Base-by-base conservation (phyloP, 2,888 invertebrate species). In the Cotesia congregata region DNA sequence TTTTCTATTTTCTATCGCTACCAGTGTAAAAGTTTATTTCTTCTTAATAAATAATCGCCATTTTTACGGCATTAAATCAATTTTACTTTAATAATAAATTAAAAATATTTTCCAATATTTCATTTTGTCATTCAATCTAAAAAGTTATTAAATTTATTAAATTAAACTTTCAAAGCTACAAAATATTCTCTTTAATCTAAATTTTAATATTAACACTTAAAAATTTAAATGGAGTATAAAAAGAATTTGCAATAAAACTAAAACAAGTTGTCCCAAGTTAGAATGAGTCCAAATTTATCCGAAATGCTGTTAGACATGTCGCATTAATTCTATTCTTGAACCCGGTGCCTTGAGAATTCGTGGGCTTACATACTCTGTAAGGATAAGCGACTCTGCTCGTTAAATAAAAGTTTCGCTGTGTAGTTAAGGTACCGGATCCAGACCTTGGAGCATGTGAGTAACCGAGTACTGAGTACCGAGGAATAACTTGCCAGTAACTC, bases 241-340 rank as follows among this genome's bases (percentile, higher is more conserved):
- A 4, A 12, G 12, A 50, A 50, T 50, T 50, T 7, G 50, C 9
- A 12, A 1, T 12, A 50, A 50, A 50, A 41, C 12, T 12, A 7
- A 12, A 12, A 2, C 50, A 50, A 41, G 50, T 12, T 12, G 72
- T 72, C 77, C 77, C 72, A 78, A 78, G 79, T 77, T 80, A 81
- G 78, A 77, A 67, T 74, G 76, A 64, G 72, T 80, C 75, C 78
- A 78, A 78, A 77, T 78, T 78, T 79, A 81, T 78, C 76, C 20
- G 12, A 50, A 15, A 68, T 69, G 62, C 76, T 73, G 62, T 50
- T 50, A 50, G 12, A 50, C 50, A 50, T 50, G 50, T 12, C 7
- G 50, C 50, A 50, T 50, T 50, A 50, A 50, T 4, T 50, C 50
- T 65, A 67, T 65, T 50, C 50, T 50, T 50, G 50, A 7, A 40